Conservation (phyloP, 1,140 invertebrate genomes). For the Glossosoma conforme region DNA sequence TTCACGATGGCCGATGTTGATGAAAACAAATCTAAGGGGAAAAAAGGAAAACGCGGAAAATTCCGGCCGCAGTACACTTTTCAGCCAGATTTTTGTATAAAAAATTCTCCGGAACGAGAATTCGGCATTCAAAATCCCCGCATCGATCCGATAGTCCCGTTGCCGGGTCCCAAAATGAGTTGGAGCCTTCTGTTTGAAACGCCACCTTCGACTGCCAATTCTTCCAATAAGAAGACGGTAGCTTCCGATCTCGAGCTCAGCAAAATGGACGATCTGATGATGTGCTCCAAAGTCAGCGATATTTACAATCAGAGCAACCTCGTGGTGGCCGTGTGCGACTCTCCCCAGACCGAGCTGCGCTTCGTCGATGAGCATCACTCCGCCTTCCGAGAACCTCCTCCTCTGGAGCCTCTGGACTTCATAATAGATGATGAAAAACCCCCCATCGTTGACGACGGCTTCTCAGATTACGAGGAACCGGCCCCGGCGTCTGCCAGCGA, state of each 20-base stretch:
- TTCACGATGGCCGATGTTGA: conserved; percentile 26
- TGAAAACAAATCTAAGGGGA: conserved; percentile 40
- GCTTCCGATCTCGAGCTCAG: too few species aligned
- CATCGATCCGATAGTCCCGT: too few species aligned
- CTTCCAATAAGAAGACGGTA: too few species aligned
- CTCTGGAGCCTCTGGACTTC: conserved; percentile 43
- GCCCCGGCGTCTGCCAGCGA: neutral
- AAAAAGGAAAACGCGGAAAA: conserved; percentile 38
- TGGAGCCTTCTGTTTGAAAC: conserved; percentile 15
- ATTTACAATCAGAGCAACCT: conserved; percentile 47
- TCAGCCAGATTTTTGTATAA: neutral
- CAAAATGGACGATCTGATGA: conserved; percentile 1
- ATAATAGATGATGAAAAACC: conserved; percentile 44
- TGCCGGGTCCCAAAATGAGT: conserved; percentile 10
- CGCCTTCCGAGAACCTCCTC: conserved; percentile 39
- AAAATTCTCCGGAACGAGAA: neutral
- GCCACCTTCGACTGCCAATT: too few species aligned
- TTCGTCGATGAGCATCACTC: conserved; percentile 48
- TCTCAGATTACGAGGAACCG: conserved; percentile 16
- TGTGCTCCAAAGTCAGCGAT: conserved; percentile 37
- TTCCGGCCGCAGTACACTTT: neutral
- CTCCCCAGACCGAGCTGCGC: conserved; percentile 37
- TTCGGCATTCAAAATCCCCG: neutral
- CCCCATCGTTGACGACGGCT: conserved; percentile 45
- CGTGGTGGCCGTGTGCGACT: conserved; percentile 45